Conservation (phyloP, 2,113 vertebrate genomes). For the Corynorhinus townsendii region DNA sequence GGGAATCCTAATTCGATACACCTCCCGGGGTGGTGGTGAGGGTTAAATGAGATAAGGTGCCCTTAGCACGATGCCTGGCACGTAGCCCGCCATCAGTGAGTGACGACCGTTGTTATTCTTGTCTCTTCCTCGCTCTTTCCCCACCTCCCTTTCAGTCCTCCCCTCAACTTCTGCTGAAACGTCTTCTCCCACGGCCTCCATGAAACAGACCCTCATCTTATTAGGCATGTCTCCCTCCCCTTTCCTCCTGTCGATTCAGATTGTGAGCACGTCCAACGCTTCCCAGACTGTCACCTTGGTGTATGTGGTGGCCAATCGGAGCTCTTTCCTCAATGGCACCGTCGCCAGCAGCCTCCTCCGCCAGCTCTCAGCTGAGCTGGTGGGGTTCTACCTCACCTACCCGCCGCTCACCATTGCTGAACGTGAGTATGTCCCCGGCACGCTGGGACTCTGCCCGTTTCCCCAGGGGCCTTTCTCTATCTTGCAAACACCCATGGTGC, state of each 20-base stretch:
- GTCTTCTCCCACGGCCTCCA: background rate
- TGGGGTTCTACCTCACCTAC: slow-evolving; percentile 98
- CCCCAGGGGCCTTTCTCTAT: background rate
- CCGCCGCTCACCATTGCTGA: slow-evolving; percentile 95
- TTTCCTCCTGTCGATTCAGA: slow-evolving; percentile 81
- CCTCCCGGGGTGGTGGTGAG: background rate
- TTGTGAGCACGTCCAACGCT: slow-evolving; percentile 88
- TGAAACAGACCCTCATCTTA: slow-evolving; percentile 49
- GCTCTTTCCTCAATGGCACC: slow-evolving; percentile 90
- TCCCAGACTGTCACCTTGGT: slow-evolving; percentile 92
- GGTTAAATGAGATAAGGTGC: background rate
- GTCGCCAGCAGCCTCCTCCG: slow-evolving; percentile 93
- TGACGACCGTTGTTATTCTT: background rate
- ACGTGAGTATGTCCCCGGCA: slow-evolving; percentile 84
- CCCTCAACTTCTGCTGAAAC: background rate
- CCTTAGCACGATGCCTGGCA: background rate
- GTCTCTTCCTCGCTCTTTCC: slow-evolving; percentile 47
- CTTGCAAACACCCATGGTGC: background rate
- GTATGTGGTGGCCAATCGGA: slow-evolving; percentile 92
- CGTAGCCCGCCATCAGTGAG: fast-evolving
- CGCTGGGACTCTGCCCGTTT: fast-evolving
- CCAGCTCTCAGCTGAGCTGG: slow-evolving; percentile 95
- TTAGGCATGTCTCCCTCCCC: slow-evolving; percentile 40
- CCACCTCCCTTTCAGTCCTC: background rate
- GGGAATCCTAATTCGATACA: background rate